phyloP scores from a whole-genome alignment of 2,888 invertebrate genomes.

The Chaitophorus viminalis region DNA sequence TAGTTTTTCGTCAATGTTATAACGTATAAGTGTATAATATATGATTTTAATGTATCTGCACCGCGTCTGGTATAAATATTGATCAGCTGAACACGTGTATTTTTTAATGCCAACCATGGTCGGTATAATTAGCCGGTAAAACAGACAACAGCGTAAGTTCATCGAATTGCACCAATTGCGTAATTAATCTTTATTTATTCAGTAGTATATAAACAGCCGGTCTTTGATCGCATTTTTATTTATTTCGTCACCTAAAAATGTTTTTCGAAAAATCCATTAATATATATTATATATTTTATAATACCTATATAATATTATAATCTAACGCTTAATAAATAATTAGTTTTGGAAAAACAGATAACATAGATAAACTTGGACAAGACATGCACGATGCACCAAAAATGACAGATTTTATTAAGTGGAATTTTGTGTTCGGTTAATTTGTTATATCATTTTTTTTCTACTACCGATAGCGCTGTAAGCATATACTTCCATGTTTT shows the following conservation, averaged over 20 bases:
- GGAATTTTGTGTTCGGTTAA: too few relatives aligned
- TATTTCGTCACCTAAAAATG: neutral
- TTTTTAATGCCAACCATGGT: neutral
- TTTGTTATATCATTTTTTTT: too few relatives aligned
- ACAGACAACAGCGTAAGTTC: neutral
- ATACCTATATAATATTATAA: too few relatives aligned
- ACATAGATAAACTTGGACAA: too few relatives aligned
- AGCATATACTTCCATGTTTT: too few relatives aligned
- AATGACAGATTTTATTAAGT: too few relatives aligned
- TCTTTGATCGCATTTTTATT: neutral
- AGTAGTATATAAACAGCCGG: neutral
- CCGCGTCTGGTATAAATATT: neutral
- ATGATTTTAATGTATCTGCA: neutral
- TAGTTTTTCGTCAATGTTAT: neutral
- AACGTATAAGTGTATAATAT: neutral
- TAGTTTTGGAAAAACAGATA: too few relatives aligned
- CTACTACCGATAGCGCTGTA: too few relatives aligned
- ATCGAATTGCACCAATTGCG: neutral
- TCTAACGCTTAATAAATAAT: too few relatives aligned
- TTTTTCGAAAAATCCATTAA: neutral
- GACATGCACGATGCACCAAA: too few relatives aligned
- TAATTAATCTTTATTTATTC: neutral
- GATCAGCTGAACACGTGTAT: neutral
- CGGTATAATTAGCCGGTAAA: neutral
- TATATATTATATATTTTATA: too few relatives aligned